Conservation (phyloP, 2,797 vertebrate genomes). For the Pampus argenteus region DNA sequence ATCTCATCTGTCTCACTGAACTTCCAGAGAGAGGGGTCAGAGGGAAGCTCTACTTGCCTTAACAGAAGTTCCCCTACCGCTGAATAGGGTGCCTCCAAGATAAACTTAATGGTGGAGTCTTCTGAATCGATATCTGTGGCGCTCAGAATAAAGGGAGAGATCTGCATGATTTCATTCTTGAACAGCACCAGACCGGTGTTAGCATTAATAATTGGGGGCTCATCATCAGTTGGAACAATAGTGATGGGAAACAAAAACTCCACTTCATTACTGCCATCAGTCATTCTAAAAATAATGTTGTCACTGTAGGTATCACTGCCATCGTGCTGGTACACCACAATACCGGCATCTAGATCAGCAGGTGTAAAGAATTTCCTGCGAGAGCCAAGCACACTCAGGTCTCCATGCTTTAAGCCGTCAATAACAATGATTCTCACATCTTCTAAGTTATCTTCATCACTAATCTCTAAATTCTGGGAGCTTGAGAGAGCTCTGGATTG, state of each 20-base stretch:
- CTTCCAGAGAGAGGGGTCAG: slow-evolving; percentile 83
- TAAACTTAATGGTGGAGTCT: slow-evolving; percentile 88
- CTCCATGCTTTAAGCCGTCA: slow-evolving; percentile 86
- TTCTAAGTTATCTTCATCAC: slow-evolving; percentile 88
- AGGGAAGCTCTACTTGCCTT: slow-evolving; percentile 85
- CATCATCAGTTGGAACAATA: slow-evolving; percentile 89
- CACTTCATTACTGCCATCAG: slow-evolving; percentile 87
- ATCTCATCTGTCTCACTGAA: slow-evolving; percentile 86
- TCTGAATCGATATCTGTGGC: slow-evolving; percentile 92
- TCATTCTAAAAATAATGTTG: slow-evolving; percentile 90
- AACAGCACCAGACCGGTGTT: slow-evolving; percentile 88
- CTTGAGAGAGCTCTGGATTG: slow-evolving; percentile 87
- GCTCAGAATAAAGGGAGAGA: slow-evolving; percentile 90
- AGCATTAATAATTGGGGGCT: slow-evolving; percentile 87
- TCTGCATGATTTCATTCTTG: slow-evolving; percentile 88
- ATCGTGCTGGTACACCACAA: slow-evolving; percentile 90
- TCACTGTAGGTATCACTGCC: slow-evolving; percentile 92
- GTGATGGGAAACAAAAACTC: slow-evolving; percentile 91
- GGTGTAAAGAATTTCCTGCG: slow-evolving; percentile 86
- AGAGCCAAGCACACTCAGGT: slow-evolving; percentile 78
- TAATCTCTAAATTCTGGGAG: slow-evolving; percentile 87
- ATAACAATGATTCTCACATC: slow-evolving; percentile 86
- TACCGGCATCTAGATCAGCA: slow-evolving; percentile 84
- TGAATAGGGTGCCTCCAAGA: slow-evolving; percentile 82
- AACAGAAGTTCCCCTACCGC: slow-evolving; percentile 86